These are phyloP conservation scores for Sparidentex hasta DNA, from an alignment of 2,797 vertebrate species.

Conservation along the genomic window DNA sequence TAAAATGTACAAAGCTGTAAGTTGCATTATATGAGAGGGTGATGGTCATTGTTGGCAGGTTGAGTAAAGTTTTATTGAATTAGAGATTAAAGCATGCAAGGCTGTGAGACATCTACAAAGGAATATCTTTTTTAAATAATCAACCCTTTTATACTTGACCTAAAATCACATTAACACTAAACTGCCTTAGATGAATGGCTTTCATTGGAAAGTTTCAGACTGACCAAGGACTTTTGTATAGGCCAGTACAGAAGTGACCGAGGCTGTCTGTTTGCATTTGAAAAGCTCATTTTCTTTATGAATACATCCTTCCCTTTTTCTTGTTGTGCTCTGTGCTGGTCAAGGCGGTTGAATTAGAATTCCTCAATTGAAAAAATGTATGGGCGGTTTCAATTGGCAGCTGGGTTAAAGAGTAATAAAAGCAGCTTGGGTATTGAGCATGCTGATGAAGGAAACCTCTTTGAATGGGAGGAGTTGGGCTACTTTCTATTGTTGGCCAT, in stretches of 20 bases:
- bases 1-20: not conserved
- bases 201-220: not conserved
- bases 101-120: not conserved
- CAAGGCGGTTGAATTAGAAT: slow-evolving; percentile 50
- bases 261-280: slow-evolving; percentile 77
- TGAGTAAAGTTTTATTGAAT: not conserved
- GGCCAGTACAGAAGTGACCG: not conserved
- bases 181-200: not conserved
- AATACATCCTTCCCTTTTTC: slow-evolving; percentile 4
- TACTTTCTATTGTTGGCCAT: slow-evolving; percentile 92
- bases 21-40: not conserved
- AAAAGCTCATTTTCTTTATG: slow-evolving; percentile 51
- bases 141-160: too few species aligned
- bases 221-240: not conserved
- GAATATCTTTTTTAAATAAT: not conserved
- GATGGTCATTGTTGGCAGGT: not conserved
- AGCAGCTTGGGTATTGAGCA: slow-evolving; percentile 83
- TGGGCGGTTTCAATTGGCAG: slow-evolving; percentile 74
- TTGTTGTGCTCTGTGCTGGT: slow-evolving; percentile 25
- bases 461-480: slow-evolving; percentile 80
- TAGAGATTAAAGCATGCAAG: not conserved
- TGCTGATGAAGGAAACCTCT: slow-evolving; percentile 88
- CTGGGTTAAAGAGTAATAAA: slow-evolving; percentile 76
- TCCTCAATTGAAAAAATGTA: slow-evolving; percentile 30
- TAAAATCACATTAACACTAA: not conserved